Base-by-base conservation (phyloP, 2,888 invertebrate species). In the Diabrotica balteata region DNA sequence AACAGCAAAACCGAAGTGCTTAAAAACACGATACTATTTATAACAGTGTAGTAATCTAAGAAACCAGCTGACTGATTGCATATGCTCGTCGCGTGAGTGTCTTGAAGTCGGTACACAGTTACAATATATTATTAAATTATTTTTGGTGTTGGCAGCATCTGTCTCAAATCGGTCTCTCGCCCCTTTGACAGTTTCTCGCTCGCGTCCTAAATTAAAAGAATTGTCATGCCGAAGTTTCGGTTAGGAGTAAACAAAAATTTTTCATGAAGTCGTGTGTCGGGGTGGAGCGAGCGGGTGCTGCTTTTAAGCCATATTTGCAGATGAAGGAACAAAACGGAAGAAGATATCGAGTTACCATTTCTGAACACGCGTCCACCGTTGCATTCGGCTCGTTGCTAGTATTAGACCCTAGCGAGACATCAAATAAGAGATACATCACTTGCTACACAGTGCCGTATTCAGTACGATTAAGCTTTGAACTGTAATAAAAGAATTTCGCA, bases 301-400 rank as follows among this genome's bases (percentile, higher is more conserved):
- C 70, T 70, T 70, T 68, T 67, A 66, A 65, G 58, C 64, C 55
- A 65, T 69, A 69, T 69, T 71, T 71, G 67, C 69, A 57, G 69
- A 67, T 63, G 69, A 67, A 60, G 59, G 47, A 47, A 10, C 11
- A 17, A 17, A 71, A 58, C 69, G 71, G 69, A 71, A 71, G 67
- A 58, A 63, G 62, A 71, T 62, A 62, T 70, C 70, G 70, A 64
- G 67, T 68, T 71, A 68, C 71, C 53, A 66, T 63, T 53, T 63
- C 58, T 42, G 69, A 63, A 67, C 68, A 65, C 67, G 68, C 70
- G 65, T 63, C 63, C 49, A 53, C 43, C 52, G 60, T 44, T 57
- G 55, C 55, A 45, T 57, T 57, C 45, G 45, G 44, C 50, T 42
- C 52, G 52, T 61, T 52, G 45, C 43, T 22, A 49, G 50, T 17